phyloP scores from a whole-genome alignment of 2,797 vertebrate species.

The Antennarius maculatus region DNA sequence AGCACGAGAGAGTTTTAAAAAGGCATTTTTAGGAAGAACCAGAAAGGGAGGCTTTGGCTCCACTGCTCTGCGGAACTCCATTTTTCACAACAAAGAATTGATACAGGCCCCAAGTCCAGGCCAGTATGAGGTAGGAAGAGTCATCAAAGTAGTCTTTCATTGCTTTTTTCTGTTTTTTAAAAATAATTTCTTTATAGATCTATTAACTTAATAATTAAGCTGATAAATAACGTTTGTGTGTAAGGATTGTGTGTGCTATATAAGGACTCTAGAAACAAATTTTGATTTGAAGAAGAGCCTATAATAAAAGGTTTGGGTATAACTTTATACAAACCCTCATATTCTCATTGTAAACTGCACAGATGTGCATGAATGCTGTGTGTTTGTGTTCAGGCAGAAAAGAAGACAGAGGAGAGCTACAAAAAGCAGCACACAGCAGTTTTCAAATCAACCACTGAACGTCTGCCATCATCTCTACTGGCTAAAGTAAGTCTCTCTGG shows the following conservation, averaged over 20 bases:
- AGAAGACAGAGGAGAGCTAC: conserved; percentile 66
- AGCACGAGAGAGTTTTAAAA: conserved; percentile 73
- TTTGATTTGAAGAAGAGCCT: too few species aligned
- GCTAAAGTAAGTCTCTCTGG: conserved; percentile 68
- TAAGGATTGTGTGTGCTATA: not conserved
- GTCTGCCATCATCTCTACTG: conserved; percentile 50
- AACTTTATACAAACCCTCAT: not conserved
- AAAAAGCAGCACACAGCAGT: conserved; percentile 67
- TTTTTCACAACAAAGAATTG: conserved; percentile 64
- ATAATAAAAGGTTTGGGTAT: not conserved
- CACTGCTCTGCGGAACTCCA: conserved; percentile 50
- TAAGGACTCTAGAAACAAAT: not conserved
- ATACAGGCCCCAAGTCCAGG: conserved; percentile 65
- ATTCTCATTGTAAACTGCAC: not conserved
- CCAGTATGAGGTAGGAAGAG: conserved; percentile 78
- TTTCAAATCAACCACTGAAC: conserved; percentile 74
- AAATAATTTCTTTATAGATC: not conserved
- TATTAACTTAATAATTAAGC: not conserved
- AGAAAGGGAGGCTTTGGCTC: conserved; percentile 80
- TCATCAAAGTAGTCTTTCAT: conserved; percentile 1
- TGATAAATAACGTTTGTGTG: not conserved
- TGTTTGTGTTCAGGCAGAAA: conserved; percentile 63
- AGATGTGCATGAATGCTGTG: not conserved
- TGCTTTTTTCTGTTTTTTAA: not conserved
- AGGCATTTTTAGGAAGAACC: conserved; percentile 60